These are phyloP conservation scores for Vanessa tameamea DNA, from an alignment of 1,140 invertebrate genomes.

Conservation along the genomic window DNA sequence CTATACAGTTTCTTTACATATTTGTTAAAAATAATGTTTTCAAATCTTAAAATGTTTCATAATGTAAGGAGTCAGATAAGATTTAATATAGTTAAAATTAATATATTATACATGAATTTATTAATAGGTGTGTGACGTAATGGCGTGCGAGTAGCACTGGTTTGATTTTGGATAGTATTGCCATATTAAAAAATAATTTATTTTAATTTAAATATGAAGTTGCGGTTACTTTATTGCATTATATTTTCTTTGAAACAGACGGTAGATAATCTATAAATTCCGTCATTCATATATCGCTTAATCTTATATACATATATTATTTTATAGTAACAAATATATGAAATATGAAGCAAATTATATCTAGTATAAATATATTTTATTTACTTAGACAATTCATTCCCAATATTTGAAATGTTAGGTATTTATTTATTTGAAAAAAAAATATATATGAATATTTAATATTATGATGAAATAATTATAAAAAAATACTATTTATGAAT, in stretches of 20 bases:
- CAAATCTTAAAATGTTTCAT: slow-evolving; percentile 31
- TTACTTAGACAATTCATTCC: slow-evolving; percentile 36
- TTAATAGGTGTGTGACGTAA: slow-evolving; percentile 40
- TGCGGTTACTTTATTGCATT: not conserved
- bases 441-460: slow-evolving; percentile 40
- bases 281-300: not conserved
- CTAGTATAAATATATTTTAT: slow-evolving; percentile 31
- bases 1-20: slow-evolving; percentile 22
- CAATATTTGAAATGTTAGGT: slow-evolving; percentile 31
- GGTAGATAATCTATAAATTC: not conserved
- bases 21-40: slow-evolving; percentile 36
- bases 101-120: slow-evolving; percentile 40
- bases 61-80: slow-evolving; percentile 25
- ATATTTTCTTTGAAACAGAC: not conserved
- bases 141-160: slow-evolving; percentile 56
- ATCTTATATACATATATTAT: not conserved
- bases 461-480: slow-evolving; percentile 33
- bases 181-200: slow-evolving; percentile 31
- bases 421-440: slow-evolving; percentile 35
- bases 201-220: not conserved
- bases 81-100: slow-evolving; percentile 37
- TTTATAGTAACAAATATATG: slow-evolving; percentile 23
- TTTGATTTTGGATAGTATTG: slow-evolving; percentile 41
- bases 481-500: slow-evolving; percentile 28
- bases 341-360: slow-evolving; percentile 30